Percentiles rank a stretch among this genome's conserved stretches.
phyloP scores from a whole-genome alignment of 2,797 vertebrate species.

The Malurus leucopterus region DNA sequence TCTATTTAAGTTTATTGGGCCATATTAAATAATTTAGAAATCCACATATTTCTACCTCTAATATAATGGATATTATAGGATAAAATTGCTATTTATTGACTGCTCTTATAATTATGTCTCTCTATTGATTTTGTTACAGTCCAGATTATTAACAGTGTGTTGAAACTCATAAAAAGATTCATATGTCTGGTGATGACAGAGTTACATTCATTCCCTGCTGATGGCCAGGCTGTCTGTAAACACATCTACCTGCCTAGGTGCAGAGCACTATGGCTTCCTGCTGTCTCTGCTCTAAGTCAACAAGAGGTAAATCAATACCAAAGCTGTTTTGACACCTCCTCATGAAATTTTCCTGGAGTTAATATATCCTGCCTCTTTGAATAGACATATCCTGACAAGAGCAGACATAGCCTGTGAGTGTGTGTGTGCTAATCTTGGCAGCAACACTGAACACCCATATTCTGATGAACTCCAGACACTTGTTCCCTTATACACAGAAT shows the following conservation, averaged over 20 bases:
- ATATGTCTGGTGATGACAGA: background rate
- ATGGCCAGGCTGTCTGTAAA: background rate
- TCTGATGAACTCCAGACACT: conserved; percentile 42
- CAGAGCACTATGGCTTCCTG: background rate
- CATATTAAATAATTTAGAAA: background rate
- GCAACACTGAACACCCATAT: conserved; percentile 1
- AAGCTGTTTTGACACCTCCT: conserved; percentile 36
- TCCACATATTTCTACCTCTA: background rate
- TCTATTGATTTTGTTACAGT: background rate
- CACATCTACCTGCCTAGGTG: conserved; percentile 4
- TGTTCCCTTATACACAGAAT: background rate
- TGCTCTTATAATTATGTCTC: background rate
- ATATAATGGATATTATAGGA: background rate
- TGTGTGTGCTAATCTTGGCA: conserved; percentile 21
- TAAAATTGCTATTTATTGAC: conserved; percentile 9
- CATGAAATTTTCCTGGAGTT: conserved; percentile 36
- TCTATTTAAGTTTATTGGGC: background rate
- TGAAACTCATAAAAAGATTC: background rate
- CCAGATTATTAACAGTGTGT: background rate
- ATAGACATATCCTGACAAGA: conserved; percentile 31
- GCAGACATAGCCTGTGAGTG: conserved; percentile 2
- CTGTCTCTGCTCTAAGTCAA: conserved; percentile 14
- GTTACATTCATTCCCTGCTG: background rate
- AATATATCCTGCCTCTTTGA: conserved; percentile 33
- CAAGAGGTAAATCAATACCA: conserved; percentile 33